Evolutionary conservation across 1,140 invertebrate genomes (phyloP), one percentile per base, ranked within the genome.

Genomic region (Parasteatoda tepidariorum): DNA sequence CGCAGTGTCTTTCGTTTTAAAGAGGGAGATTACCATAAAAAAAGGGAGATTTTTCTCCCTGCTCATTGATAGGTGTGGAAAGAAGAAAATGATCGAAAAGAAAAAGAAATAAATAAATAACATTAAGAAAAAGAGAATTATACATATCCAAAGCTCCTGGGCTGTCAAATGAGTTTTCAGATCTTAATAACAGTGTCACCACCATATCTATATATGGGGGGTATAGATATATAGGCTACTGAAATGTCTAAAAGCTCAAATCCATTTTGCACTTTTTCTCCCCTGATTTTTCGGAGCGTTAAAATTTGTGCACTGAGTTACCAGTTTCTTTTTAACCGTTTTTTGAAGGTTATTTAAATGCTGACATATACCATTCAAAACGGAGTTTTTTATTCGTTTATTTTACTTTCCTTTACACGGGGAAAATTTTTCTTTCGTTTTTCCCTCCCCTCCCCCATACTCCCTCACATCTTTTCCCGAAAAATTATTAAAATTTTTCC

Each of bases 181-280:
- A 71, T 82, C 66, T 82, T 82, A 82, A 82, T 82, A 82, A 82
- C 78, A 71, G 78, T 82, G 78, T 82, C 78, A 82, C 78, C 66
- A 54, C 31, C 78, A 61, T 57, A 62, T 82, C 41, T 79, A 76
- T 68, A 81, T 57, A 68, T 68, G 59, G 1, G 26, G 67, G 71
- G 33, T 26, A 70, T 70, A 82, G n/a, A 82, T 61, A 71, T 22
- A 68, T 34, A 73, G 54, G 41, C 9, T 6, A 31, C 9, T n/a
- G 38, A 54, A 79, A 59, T 68, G 66, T 68, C 41, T 68, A 70
- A 81, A 62, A 62, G 67, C 55, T 48, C 61, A 70, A 54, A 70
- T 73, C 79, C 66, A 71, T 82, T 82, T 82, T 33, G 67, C 57
- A 62, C 57, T 70, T 59, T 64, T 4, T 48, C 18, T 82, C 79